Conservation (phyloP, 1,140 invertebrate genomes). For the Cepaea nemoralis region DNA sequence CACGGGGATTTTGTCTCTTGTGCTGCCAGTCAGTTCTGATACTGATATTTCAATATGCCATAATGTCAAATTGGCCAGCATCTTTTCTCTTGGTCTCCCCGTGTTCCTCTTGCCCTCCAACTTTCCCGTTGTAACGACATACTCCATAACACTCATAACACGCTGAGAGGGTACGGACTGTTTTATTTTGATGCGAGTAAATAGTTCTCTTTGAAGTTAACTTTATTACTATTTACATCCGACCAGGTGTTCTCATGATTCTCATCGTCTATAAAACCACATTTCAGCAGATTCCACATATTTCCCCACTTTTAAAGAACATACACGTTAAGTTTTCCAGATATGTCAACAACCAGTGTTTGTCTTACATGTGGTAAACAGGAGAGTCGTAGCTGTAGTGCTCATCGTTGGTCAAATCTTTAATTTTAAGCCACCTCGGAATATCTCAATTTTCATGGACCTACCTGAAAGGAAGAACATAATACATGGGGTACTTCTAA, state of each 20-base stretch:
- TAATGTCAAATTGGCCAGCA: too few species aligned
- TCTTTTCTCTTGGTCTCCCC: too few species aligned
- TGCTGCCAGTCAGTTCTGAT: too few species aligned
- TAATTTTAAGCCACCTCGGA: conserved; percentile 37
- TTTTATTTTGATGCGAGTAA: too few species aligned
- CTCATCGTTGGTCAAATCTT: conserved; percentile 42
- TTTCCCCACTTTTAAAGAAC: background rate
- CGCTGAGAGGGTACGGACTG: background rate
- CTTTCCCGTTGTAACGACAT: too few species aligned
- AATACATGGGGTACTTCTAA: too few species aligned
- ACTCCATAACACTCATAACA: background rate
- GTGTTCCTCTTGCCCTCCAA: too few species aligned
- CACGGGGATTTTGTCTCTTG: too few species aligned
- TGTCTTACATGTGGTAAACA: conserved; percentile 35
- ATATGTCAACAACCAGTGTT: background rate
- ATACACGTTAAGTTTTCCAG: background rate
- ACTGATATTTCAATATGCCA: too few species aligned
- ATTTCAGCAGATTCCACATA: too few species aligned
- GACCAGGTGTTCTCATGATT: background rate
- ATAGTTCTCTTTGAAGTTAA: background rate
- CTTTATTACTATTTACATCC: background rate
- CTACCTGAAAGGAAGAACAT: too few species aligned
- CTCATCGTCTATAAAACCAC: too few species aligned
- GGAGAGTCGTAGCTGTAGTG: conserved; percentile 43
- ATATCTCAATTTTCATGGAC: conserved; percentile 42